phyloP scores from a whole-genome alignment of 1,140 invertebrate species.

The Amyelois transitella region DNA sequence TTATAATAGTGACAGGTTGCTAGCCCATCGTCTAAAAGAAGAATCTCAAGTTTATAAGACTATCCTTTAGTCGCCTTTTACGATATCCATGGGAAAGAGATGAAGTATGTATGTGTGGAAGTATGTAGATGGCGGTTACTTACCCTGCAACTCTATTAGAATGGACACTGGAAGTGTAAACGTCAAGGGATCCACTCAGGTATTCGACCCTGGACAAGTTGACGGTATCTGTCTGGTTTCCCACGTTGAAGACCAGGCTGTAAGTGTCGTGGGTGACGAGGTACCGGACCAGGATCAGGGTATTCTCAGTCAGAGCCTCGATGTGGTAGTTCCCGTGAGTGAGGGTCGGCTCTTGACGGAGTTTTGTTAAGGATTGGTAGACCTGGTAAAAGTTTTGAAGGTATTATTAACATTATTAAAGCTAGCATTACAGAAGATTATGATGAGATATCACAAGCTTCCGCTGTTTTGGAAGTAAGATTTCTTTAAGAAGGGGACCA shows the following conservation, averaged over 20 bases:
- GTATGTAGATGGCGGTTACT: constrained; percentile 12
- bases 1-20: too few species aligned
- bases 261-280: constrained; percentile 45
- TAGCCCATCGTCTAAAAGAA: too few species aligned
- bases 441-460: too few species aligned
- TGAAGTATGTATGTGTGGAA: too few species aligned
- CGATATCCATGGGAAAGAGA: too few species aligned
- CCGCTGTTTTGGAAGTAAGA: too few species aligned
- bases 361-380: constrained; percentile 46
- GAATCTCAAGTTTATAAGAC: too few species aligned
- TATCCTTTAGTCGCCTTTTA: too few species aligned
- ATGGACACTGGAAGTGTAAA: constrained; percentile 51
- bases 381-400: constrained; percentile 37
- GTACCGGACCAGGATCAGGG: constrained; percentile 41
- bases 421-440: too few species aligned
- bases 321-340: constrained; percentile 58
- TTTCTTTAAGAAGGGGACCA: too few species aligned
- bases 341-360: constrained; percentile 42
- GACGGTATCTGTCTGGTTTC: constrained; percentile 33
- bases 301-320: constrained; percentile 38
- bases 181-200: constrained; percentile 39
- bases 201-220: constrained; percentile 29
- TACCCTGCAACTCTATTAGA: constrained; percentile 46
- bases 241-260: constrained; percentile 60
- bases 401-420: too few species aligned